Evolutionary conservation across 2,888 invertebrate species (phyloP), one percentile per base, ranked within the genome.

Genomic region (Drosophila infuscata): DNA sequence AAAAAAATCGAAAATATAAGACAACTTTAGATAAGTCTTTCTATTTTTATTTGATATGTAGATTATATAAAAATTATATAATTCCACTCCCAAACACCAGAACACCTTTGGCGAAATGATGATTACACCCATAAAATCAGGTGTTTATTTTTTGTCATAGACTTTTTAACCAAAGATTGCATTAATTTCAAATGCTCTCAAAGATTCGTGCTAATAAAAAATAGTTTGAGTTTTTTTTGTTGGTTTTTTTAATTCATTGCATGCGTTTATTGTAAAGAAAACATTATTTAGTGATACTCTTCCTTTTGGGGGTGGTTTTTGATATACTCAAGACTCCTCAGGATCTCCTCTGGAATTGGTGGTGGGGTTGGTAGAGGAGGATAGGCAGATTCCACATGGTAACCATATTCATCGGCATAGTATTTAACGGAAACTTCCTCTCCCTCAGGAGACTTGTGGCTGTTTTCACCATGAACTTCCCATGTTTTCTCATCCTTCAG

Each of bases 361-460:
- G 74, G 92, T 15, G 91, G 49, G 12, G 92, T 91, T 30, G 91
- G 91, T 61, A 91, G 83, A 49, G 86, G 67, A 6, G 91, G 91
- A 53, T 83, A 73, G 66, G 91, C 84, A 6, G 59, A 3, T 6
- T 78, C 0, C 9, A 88, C 82, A 9, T 71, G 76, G 61, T 70
- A 90, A n/a, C 92, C 91, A 48, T 91, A 81, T n/a, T 59, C 88
- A 61, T 92, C 78, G 41, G 92, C 91, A 0, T 70, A 3, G 25
- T 90, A 91, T 15, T 20, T 0, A 5, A 87, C 0, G 3, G 66
- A 9, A n/a, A 92, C 67, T 0, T 15, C 0, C 48, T 73, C 84
- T 8, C 92, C 92, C 51, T 91, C 92, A 38, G 92, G 92, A 20
- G 92, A 88, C 1, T 1, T 71, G 41, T 49, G 70, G 0, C 25